Evolutionary conservation across 2,888 invertebrate genomes (phyloP), one percentile per base, ranked within the genome.

Genomic region (Antheraea assamensis): DNA sequence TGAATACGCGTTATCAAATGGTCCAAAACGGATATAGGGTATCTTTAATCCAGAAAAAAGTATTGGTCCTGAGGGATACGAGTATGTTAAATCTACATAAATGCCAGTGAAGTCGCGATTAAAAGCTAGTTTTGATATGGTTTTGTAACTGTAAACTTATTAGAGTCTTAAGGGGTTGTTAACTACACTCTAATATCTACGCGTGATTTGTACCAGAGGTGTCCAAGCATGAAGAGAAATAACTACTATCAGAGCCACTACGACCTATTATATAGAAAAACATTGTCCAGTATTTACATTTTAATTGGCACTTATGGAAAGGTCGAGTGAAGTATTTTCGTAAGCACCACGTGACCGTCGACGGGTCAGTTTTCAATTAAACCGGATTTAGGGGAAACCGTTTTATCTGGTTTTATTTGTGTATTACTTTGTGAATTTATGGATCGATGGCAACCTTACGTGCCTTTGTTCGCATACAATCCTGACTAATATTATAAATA

Each of bases 291-390:
- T 5, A 64, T 64, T 64, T 64, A 30, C 30, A 64, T 64, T 64
- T 64, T 64, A 64, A 64, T 64, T 64, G 61, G 27, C 61, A 64
- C 61, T 64, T 27, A 64, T 30, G 30, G 27, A 30, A 64, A 64
- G 61, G 61, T 64, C 61, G 15, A 21, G 15, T 58, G 24, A 15
- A 24, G 58, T 64, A 64, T 64, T 30, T 64, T 64, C 61, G 61
- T 64, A 64, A 64, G 61, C 19, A 64, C 30, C 61, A 64, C 61
- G 30, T 30, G 61, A 64, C 61, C 61, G 10, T 17, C 27, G 17
- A 64, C 61, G 30, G 61, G 30, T 30, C 27, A 5, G 61, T 30
- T 27, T 64, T 64, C 17, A 30, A 64, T 64, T 64, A 64, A 64
- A 30, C 61, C 30, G 61, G 61, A 64, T 64, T 64, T 64, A 30